Evolutionary conservation across 1,140 invertebrate species (phyloP), one percentile per base, ranked within the genome.

Genomic region (Acromyrmex charruanus): DNA sequence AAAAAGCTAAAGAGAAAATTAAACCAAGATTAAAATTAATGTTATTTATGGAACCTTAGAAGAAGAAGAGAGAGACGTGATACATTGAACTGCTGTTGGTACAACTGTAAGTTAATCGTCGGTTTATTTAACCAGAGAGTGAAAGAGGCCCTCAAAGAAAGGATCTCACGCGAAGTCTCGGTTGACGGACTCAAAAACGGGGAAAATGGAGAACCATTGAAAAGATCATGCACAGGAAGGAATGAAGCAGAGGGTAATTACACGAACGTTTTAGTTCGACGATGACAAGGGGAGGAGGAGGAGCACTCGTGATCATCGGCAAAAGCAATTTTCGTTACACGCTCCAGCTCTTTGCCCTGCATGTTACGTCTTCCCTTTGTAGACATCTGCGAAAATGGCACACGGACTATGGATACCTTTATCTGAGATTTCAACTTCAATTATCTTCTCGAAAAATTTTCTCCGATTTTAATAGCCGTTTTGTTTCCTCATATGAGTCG

Each of bases 291-390:
- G 65, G 18, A 4, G 7, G 10, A 4, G 7, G 10, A 49, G 65
- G n/a, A 21, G 12, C 51, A 58, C 18, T 58, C 10, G 66, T 44
- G 79, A 35, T 44, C 35, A 58, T 81, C 51, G 79, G 79, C 16
- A n/a, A 81, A 71, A 81, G 51, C 51, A 55, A 81, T 58, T 58
- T 39, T 25, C 77, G 49, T 44, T 35, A 51, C 31, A 59, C 44
- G 61, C 14, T 21, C 21, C 25, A 35, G 35, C 44, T 80, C 28
- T 53, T 35, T 66, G 25, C 44, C 18, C 25, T 53, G 77, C 61
- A 35, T 35, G 39, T 66, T 31, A 51, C 53, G n/a, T 58, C 53
- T 61, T 39, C 35, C 16, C 35, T 77, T 63, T 49, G 75, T 39
- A 21, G 55, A 77, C 21, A n/a, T 49, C 16, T 28, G 16, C 58